phyloP scores from a whole-genome alignment of 1,140 invertebrate species.

The Choristoneura fumiferana region DNA sequence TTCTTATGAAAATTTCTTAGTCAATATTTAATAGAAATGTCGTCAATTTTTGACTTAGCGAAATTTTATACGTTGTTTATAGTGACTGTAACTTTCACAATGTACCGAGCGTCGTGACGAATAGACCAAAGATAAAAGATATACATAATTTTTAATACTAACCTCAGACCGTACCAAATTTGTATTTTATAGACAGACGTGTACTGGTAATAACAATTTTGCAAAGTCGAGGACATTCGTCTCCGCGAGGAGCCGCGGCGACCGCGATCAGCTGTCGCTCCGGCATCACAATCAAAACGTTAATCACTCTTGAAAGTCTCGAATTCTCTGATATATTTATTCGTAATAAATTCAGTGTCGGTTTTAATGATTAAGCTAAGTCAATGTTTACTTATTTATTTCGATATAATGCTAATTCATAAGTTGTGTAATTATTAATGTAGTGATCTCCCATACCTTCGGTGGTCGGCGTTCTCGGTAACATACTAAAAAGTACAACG shows the following conservation, averaged over 20 bases:
- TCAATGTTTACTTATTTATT: slow-evolving; percentile 77
- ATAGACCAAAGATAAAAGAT: slow-evolving; percentile 75
- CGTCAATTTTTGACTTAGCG: slow-evolving; percentile 78
- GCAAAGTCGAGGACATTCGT: slow-evolving; percentile 16
- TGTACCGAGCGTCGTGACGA: slow-evolving; percentile 65
- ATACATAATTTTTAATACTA: slow-evolving; percentile 72
- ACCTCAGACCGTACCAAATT: slow-evolving; percentile 74
- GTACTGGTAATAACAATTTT: slow-evolving; percentile 32
- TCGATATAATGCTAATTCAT: slow-evolving; percentile 74
- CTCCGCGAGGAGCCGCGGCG: background rate
- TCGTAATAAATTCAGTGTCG: slow-evolving; percentile 49
- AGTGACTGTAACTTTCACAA: slow-evolving; percentile 63
- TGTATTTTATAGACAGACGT: slow-evolving; percentile 56
- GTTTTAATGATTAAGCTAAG: slow-evolving; percentile 75
- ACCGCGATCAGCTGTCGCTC: too few species aligned
- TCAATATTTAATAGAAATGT: slow-evolving; percentile 76
- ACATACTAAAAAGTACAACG: slow-evolving; percentile 64
- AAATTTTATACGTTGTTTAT: slow-evolving; percentile 78
- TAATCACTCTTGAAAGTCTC: slow-evolving; percentile 22
- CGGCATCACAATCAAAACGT: slow-evolving; percentile 21
- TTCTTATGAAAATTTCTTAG: slow-evolving; percentile 78
- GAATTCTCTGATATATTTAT: slow-evolving; percentile 44
- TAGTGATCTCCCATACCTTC: slow-evolving; percentile 75
- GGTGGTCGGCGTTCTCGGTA: slow-evolving; percentile 54
- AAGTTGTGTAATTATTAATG: slow-evolving; percentile 73